Evolutionary conservation across 1,140 invertebrate genomes (phyloP).

Genomic region (Drosophila sproati): DNA sequence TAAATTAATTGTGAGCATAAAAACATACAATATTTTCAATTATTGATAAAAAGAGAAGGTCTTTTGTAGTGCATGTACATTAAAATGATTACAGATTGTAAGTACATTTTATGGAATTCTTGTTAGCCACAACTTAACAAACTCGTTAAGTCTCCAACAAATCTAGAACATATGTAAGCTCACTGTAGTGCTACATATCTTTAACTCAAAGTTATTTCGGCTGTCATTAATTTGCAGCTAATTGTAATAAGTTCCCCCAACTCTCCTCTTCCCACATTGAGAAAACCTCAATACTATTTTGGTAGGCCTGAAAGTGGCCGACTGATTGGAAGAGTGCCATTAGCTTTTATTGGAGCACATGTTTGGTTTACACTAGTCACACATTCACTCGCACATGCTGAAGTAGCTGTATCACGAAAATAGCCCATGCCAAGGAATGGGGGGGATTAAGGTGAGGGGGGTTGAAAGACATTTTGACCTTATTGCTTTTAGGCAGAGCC

Average conservation of each 20-base stretch:
- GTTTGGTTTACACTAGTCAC: constrained; percentile 5
- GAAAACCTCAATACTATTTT: constrained; percentile 14
- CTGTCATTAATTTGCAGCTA: constrained; percentile 45
- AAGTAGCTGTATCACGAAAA: constrained; percentile 46
- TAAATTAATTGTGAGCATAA: too few species aligned
- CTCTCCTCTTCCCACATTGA: neutral
- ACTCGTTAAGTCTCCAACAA: too few species aligned
- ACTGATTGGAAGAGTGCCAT: constrained; percentile 46
- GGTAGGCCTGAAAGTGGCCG: constrained; percentile 37
- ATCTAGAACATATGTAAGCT: too few species aligned
- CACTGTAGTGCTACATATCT: neutral
- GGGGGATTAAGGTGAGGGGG: neutral
- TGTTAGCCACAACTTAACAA: too few species aligned
- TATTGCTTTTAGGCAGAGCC: constrained; percentile 71
- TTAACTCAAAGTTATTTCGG: neutral
- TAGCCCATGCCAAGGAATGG: constrained; percentile 24
- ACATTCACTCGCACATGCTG: neutral
- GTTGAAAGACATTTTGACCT: constrained; percentile 41
- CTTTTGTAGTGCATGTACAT: too few species aligned
- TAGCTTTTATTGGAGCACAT: constrained; percentile 52
- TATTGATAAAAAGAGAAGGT: too few species aligned
- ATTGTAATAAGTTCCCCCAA: constrained; percentile 19
- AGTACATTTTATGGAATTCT: too few species aligned
- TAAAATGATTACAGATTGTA: too few species aligned
- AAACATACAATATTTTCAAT: too few species aligned